These are phyloP conservation scores for Cecropterus lyciades DNA, from an alignment of 1,140 invertebrate genomes.

Conservation along the genomic window DNA sequence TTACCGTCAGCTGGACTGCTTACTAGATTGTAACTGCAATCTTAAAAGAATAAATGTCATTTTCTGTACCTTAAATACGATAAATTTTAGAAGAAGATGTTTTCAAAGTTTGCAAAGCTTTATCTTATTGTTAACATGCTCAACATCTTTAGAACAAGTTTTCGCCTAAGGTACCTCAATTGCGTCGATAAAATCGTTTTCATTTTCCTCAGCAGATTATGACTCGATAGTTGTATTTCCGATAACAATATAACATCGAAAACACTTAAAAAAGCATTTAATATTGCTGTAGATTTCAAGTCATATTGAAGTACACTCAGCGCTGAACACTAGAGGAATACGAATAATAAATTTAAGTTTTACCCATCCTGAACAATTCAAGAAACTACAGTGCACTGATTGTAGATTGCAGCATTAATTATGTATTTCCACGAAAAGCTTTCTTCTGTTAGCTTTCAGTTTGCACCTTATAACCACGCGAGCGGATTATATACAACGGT, in stretches of 20 bases:
- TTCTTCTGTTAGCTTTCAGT: background rate
- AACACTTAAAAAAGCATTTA: background rate
- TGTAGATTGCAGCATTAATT: slow-evolving; percentile 6
- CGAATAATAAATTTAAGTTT: background rate
- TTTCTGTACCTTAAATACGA: too few relatives aligned
- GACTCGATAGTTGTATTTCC: too few relatives aligned
- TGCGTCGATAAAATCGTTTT: background rate
- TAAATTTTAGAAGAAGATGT: background rate
- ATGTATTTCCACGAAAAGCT: slow-evolving; percentile 8
- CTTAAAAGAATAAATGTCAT: too few relatives aligned
- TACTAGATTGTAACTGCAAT: too few relatives aligned
- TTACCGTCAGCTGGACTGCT: too few relatives aligned
- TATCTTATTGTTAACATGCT: background rate
- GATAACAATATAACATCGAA: too few relatives aligned
- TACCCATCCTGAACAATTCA: slow-evolving; percentile 1
- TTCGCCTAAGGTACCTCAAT: background rate
- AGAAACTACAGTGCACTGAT: background rate
- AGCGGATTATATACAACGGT: too few relatives aligned
- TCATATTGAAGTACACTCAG: slow-evolving; percentile 1
- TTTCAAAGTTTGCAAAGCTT: slow-evolving; percentile 9
- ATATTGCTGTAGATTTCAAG: background rate
- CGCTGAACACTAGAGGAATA: background rate
- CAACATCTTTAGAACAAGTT: background rate
- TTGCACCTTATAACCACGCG: too few relatives aligned
- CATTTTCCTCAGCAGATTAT: too few relatives aligned